These are phyloP conservation scores for Lochmaea capreae DNA, from an alignment of 2,888 invertebrate genomes.

Conservation along the genomic window DNA sequence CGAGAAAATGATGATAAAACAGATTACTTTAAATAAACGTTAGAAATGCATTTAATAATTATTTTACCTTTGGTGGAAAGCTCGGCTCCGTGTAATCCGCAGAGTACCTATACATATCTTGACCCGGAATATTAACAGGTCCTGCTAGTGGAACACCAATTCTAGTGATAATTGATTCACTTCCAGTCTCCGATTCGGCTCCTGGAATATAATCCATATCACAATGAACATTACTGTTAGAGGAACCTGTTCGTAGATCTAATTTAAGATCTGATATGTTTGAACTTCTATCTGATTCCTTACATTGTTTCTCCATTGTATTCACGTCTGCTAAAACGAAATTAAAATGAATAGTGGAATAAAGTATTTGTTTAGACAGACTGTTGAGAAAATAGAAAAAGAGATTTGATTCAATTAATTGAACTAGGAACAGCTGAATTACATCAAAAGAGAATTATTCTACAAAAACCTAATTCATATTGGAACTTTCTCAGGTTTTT, in stretches of 20 bases:
- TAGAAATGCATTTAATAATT: neutral
- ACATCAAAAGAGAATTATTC: no score
- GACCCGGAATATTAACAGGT: constrained; percentile 78
- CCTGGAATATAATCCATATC: constrained; percentile 71
- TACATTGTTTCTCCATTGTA: constrained; percentile 71
- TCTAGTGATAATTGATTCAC: constrained; percentile 69
- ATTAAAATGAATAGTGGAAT: constrained; percentile 20
- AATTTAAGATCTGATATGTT: constrained; percentile 93
- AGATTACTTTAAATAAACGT: neutral
- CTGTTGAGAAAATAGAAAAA: neutral
- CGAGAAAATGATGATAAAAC: no score
- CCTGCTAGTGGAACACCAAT: constrained; percentile 82
- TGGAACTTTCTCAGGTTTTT: no score
- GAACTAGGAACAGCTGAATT: no score
- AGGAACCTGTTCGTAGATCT: constrained; percentile 86
- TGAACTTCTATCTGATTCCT: constrained; percentile 89
- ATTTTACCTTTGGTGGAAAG: constrained; percentile 76
- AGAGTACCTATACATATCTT: constrained; percentile 78
- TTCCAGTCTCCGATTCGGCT: constrained; percentile 69
- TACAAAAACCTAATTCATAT: no score
- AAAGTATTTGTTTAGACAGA: constrained; percentile 5
- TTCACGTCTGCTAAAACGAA: constrained; percentile 66
- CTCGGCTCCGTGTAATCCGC: constrained; percentile 84
- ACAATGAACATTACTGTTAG: constrained; percentile 75
- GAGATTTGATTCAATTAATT: neutral